A percentile compares a stretch with the other conserved stretches of the same genome.
These are phyloP conservation scores for Leptogaster cylindrica DNA, from an alignment of 2,888 invertebrate genomes.

Conservation along the genomic window DNA sequence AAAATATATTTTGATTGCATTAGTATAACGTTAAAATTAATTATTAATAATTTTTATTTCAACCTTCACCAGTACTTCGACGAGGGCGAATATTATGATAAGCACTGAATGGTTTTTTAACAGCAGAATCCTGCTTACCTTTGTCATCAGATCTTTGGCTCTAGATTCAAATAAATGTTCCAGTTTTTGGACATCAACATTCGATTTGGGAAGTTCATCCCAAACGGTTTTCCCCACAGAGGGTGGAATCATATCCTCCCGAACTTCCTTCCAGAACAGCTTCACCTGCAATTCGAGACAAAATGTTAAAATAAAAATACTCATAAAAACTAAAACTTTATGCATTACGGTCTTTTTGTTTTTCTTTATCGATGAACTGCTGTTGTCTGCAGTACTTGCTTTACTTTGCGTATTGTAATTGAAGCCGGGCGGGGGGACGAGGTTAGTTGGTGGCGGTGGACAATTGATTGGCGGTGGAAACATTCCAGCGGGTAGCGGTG, in stretches of 20 bases:
- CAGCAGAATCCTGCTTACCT: constrained; percentile 68
- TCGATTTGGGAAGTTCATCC: constrained; percentile 86
- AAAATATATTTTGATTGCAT: constrained; percentile 39
- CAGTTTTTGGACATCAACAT: constrained; percentile 88
- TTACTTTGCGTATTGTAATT: constrained; percentile 53
- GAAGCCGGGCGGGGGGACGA: constrained; percentile 65
- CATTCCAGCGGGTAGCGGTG: constrained; percentile 55
- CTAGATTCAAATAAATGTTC: constrained; percentile 97
- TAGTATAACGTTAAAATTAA: background rate
- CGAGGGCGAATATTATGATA: background rate
- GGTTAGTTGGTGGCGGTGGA: constrained; percentile 63
- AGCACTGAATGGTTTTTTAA: background rate
- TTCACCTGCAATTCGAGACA: constrained; percentile 65
- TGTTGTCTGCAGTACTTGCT: constrained; percentile 52
- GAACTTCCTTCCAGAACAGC: constrained; percentile 96
- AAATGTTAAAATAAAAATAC: background rate
- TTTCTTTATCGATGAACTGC: constrained; percentile 68
- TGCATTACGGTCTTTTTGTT: constrained; percentile 87
- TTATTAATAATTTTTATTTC: background rate
- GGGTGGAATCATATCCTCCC: constrained; percentile 68
- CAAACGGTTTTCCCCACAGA: constrained; percentile 80
- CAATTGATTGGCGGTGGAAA: constrained; percentile 58
- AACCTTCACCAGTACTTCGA: constrained; percentile 19
- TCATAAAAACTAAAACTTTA: background rate
- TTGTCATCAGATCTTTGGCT: constrained; percentile 92